Evolutionary conservation across 2,797 vertebrate species (phyloP), one percentile per base, ranked within the genome.

Genomic region (Smutsia temminckii): DNA sequence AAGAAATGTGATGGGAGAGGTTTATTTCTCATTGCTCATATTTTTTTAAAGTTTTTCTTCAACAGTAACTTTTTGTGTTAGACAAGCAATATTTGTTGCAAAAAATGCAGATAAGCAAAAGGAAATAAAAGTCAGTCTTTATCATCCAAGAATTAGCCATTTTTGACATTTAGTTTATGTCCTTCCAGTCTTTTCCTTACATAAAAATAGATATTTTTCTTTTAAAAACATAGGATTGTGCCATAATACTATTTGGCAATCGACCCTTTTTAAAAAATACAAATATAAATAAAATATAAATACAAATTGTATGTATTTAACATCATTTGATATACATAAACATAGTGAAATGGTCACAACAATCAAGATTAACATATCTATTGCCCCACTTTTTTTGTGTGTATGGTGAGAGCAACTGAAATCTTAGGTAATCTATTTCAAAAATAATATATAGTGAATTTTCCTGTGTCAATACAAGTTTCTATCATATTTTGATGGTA

Each of bases 11-110:
- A 84, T 34, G 51, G 29, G 32, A 95, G 18, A 84, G 13, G 0
- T 66, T 69, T 46, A 92, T 80, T 68, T 80, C 34, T 77, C n/a
- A 59, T 25, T 61, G 18, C 46, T 68, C 63, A 89, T 16, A 85
- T 78, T 92, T 92, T 92, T 49, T 5, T n/a, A 34, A 40, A 14
- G 64, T 63, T 84, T 94, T 85, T 53, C 49, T 29, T 42, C 27
- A 69, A 51, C 40, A 55, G 13, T 46, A 84, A 11, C 13, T 81
- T 91, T 87, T 95, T 88, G 27, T 89, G 46, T 80, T 89, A 71
- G 46, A 71, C 94, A 91, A 90, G 20, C 74, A 68, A 42, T 79
- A 72, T 90, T 92, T 78, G 57, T 85, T 63, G 23, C 29, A 75
- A 80, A 37, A 94, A 85, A 89, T 53, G 68, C 18, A 83, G 23